Evolutionary conservation across 1,140 invertebrate species (phyloP).

Genomic region (Drosophila rufa): DNA sequence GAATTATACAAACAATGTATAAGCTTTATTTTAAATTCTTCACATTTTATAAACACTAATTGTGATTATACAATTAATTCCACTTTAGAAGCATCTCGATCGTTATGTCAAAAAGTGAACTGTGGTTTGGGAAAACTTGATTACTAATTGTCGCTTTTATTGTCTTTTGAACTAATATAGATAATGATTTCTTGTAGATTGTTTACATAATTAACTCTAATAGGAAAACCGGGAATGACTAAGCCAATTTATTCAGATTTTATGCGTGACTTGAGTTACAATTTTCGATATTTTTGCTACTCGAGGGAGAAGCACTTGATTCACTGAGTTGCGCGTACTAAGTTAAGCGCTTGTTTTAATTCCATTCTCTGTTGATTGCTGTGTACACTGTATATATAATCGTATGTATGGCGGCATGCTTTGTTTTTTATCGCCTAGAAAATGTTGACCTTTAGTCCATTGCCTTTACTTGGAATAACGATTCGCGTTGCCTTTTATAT

Average conservation of each 20-base stretch:
- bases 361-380: conserved; percentile 34
- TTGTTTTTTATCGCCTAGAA: conserved; percentile 69
- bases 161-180: neutral
- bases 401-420: conserved; percentile 34
- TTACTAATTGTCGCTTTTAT: neutral
- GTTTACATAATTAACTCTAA: conserved; percentile 30
- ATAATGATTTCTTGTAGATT: neutral
- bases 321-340: conserved; percentile 13
- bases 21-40: neutral
- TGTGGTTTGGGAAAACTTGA: conserved; percentile 7
- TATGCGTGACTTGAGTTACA: conserved; percentile 21
- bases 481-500: conserved; percentile 25
- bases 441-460: conserved; percentile 71
- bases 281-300: conserved; percentile 15
- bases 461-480: conserved; percentile 21
- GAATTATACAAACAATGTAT: neutral
- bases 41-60: neutral
- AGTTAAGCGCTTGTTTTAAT: conserved; percentile 44
- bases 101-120: conserved; percentile 4
- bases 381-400: conserved; percentile 15
- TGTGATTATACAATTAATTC: conserved; percentile 20
- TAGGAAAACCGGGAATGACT: conserved; percentile 8
- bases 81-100: neutral
- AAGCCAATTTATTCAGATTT: conserved; percentile 14
- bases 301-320: conserved; percentile 18